Evolutionary conservation across 2,888 invertebrate genomes (phyloP), one percentile per base, ranked within the genome.

Genomic region (Chirona hameri): DNA sequence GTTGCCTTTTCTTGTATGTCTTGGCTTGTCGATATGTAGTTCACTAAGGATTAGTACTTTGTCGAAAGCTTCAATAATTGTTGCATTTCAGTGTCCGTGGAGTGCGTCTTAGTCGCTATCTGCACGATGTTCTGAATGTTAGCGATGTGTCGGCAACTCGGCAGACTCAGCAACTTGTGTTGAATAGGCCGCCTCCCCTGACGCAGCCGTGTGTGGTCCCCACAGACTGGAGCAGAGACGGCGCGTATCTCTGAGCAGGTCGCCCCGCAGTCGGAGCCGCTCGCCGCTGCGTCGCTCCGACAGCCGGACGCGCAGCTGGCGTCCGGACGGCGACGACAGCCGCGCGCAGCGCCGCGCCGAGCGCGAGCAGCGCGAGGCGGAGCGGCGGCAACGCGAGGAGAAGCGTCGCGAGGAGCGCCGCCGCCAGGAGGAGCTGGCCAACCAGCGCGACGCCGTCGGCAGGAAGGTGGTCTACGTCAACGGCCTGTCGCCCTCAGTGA

Each of bases 381-480:
- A 76, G 46, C 76, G 76, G 39, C 39, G 24, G 10, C 76, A 24
- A 9, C 9, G 39, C 24, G 76, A 39, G 10, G 24, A 24, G 76
- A 10, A 39, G 46, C 76, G 76, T 0, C 39, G 76, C 46, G 24
- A 76, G 76, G 27, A 27, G 39, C 39, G 76, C 21, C 76, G 76
- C 24, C 39, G 39, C 39, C 46, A 76, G 76, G 76, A 76, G 39
- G 76, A 76, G 76, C 9, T 46, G 21, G 46, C 46, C 76, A 76
- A 76, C 46, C 76, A 76, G 46, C 76, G 46, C 24, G 80, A 80
- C 29, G 80, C 80, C 52, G 29, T 80, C 48, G 52, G 48, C 52
- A 24, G 80, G 9, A 52, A 29, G 55, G 80, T 80, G 48, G 55
- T 80, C 27, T 80, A 80, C 80, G 29, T 80, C 24, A 80, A 80